A percentile compares a stretch with the other conserved stretches of the same genome.
These are phyloP conservation scores for Anastrepha ludens DNA, from an alignment of 1,140 invertebrate genomes.

Conservation along the genomic window DNA sequence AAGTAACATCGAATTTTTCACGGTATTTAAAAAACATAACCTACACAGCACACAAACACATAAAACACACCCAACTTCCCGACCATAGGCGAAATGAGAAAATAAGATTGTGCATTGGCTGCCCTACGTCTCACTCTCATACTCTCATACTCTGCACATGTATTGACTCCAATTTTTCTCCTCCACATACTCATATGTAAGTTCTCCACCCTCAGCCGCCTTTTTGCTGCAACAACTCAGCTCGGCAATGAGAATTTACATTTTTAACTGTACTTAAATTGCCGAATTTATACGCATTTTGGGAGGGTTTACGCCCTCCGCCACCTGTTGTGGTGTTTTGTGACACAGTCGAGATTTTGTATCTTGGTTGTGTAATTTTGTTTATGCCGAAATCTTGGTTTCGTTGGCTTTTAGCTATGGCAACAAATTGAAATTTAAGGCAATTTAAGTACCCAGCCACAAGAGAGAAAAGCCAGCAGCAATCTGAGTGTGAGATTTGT, in stretches of 20 bases:
- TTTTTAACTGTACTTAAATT: slow-evolving; percentile 46
- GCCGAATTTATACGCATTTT: slow-evolving; percentile 20
- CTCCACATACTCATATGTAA: not conserved
- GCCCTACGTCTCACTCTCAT: not conserved
- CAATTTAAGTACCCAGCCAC: not conserved
- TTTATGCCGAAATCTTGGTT: slow-evolving; percentile 15
- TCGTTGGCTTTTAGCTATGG: slow-evolving; percentile 10
- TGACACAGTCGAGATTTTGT: not conserved
- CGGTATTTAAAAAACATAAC: slow-evolving; percentile 25
- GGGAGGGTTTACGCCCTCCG: not conserved
- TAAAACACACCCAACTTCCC: not conserved
- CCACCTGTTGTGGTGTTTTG: slow-evolving; percentile 28
- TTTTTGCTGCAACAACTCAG: not conserved
- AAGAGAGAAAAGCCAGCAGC: not conserved
- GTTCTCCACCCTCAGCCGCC: not conserved
- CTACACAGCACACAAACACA: not conserved
- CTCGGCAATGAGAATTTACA: slow-evolving; percentile 9
- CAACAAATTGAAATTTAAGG: slow-evolving; percentile 42
- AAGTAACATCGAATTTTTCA: slow-evolving; percentile 42
- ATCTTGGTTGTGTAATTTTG: slow-evolving; percentile 28
- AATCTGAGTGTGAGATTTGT: not conserved
- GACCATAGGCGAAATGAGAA: slow-evolving; percentile 7
- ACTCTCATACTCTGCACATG: not conserved
- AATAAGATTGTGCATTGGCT: not conserved
- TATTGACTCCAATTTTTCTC: not conserved